A percentile compares a stretch with the other conserved stretches of the same genome.
Evolutionary conservation across 2,113 vertebrate genomes (phyloP).

Genomic region (Cebidichthys violaceus): DNA sequence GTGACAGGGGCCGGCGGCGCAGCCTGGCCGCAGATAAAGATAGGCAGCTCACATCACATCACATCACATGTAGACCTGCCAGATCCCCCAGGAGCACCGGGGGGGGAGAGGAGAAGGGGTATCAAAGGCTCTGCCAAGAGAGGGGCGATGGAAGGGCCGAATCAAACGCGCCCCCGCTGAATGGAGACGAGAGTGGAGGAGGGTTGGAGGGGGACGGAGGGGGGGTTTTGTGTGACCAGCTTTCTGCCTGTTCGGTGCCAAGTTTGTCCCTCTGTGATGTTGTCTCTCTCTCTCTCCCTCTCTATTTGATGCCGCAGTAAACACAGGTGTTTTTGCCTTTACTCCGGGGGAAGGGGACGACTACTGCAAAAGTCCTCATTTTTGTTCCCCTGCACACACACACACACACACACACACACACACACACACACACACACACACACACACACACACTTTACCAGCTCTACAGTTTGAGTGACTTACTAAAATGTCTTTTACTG

Average conservation of each 20-base stretch:
- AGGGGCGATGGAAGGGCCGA: constrained; percentile 29
- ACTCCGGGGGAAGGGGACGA: constrained; percentile 12
- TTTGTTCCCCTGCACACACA: constrained; percentile 22
- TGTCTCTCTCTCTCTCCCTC: constrained; percentile 18
- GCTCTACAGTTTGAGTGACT: constrained; percentile 28
- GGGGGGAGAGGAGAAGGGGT: constrained; percentile 5
- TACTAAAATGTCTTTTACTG: constrained; percentile 58
- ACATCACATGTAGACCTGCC: constrained; percentile 7
- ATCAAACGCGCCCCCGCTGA: constrained; percentile 56
- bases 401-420: background rate
- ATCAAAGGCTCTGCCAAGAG: constrained; percentile 59
- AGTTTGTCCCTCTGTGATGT: constrained; percentile 38
- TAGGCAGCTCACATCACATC: constrained; percentile 19
- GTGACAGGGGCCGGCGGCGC: background rate
- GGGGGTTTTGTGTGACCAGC: constrained; percentile 35
- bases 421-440: background rate
- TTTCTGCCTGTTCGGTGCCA: constrained; percentile 43
- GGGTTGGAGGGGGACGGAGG: background rate
- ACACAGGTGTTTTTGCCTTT: constrained; percentile 62
- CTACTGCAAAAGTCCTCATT: constrained; percentile 45
- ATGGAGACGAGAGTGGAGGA: constrained; percentile 31
- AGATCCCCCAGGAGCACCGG: constrained; percentile 36
- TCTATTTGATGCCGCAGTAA: constrained; percentile 52
- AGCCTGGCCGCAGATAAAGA: constrained; percentile 22
- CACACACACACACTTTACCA: constrained; percentile 5